Base-by-base conservation (phyloP, 2,888 invertebrate genomes). In the Blastobasis adustella region DNA sequence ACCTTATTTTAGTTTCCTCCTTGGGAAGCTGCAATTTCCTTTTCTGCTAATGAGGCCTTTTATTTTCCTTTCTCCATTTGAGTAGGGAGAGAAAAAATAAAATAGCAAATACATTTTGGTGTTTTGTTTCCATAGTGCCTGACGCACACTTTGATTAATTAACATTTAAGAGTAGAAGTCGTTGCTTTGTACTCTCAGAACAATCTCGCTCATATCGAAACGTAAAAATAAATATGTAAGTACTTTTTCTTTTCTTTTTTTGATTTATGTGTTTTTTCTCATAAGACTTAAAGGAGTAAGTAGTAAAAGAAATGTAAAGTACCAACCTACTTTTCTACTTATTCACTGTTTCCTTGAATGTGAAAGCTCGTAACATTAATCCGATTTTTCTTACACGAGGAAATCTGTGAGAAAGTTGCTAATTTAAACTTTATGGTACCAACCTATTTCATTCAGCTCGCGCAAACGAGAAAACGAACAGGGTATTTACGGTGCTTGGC, bases 1-100 rank as follows among this genome's bases (percentile, higher is more conserved):
- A 82, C 85, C 84, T 82, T 82, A 84, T 86, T 85, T 79, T 78
- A 79, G 79, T 76, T 79, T 79, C 74, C 73, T 75, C 67, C 69
- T 67, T 68, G 71, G 76, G 77, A 79, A 82, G 77, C 77, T 82
- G 85, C 84, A 86, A 85, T 84, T 87, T 86, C 85, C 85, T 76
- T 79, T 75, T 80, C 78, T 82, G 73, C 82, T 86, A 86, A 86
- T 84, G 86, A 86, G 83, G 71, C 73, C 77, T 78, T 81, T 82
- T 79, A 82, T 85, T 77, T 77, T 73, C 66, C 70, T 73, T 69
- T 67, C 66, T 67, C 68, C 71, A 72, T 72, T 70, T 66, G 62
- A 66, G 62, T 62, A 49, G 44, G 49, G 44, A 50, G 8, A 50
- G 58, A 63, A 62, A 62, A 66, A 62, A 65, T 65, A 46, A 43